Evolutionary conservation across 2,797 vertebrate genomes (phyloP).

Genomic region (Enteromius argenteus): DNA sequence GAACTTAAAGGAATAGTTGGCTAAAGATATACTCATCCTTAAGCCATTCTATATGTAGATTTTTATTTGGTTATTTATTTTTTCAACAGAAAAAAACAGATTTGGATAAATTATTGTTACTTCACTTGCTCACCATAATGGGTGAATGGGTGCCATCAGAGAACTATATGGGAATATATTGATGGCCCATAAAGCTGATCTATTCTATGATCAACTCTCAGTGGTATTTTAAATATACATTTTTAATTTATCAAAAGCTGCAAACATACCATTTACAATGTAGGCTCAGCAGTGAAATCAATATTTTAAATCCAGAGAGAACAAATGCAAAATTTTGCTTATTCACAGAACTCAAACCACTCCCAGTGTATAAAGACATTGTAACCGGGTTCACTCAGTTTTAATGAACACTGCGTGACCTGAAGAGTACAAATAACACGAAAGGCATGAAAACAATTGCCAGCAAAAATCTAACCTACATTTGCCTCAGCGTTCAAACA

Average conservation of each 20-base stretch:
- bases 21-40: neutral
- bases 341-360: neutral
- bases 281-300: no score
- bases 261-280: neutral
- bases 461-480: neutral
- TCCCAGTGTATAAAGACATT: neutral
- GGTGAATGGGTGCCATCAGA: neutral
- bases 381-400: neutral
- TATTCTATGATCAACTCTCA: neutral
- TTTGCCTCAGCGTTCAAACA: neutral
- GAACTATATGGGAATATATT: neutral
- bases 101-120: neutral
- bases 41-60: neutral
- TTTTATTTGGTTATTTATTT: neutral
- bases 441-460: constrained; percentile 6
- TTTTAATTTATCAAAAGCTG: constrained; percentile 15
- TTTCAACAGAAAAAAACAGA: neutral
- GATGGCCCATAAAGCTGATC: neutral
- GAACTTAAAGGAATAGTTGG: neutral
- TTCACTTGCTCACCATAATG: neutral
- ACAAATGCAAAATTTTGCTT: neutral
- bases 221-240: neutral
- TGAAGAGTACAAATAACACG: neutral
- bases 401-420: constrained; percentile 4
- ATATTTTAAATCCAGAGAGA: neutral